Evolutionary conservation across 2,888 invertebrate species (phyloP).

Genomic region (Microchrysa polita): DNA sequence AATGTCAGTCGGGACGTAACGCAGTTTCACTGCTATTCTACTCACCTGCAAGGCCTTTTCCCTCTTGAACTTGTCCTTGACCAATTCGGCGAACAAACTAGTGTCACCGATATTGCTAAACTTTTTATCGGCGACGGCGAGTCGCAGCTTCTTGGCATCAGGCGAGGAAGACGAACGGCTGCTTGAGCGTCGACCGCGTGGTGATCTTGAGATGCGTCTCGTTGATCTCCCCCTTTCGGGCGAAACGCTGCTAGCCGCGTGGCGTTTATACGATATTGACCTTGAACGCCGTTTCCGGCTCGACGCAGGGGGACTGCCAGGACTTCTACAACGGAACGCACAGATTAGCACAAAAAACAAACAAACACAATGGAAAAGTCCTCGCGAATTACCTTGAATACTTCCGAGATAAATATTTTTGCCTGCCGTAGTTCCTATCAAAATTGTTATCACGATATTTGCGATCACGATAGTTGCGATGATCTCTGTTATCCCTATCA

Average conservation of each 20-base stretch:
- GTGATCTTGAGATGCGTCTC: constrained; percentile 60
- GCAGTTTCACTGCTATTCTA: not conserved
- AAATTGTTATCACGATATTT: constrained; percentile 39
- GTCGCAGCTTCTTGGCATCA: constrained; percentile 62
- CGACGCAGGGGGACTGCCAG: constrained; percentile 54
- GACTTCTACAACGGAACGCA: constrained; percentile 55
- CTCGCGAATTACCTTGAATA: constrained; percentile 57
- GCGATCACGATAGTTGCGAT: constrained; percentile 19
- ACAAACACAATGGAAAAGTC: too few species aligned
- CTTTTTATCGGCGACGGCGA: constrained; percentile 78
- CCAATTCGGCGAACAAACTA: constrained; percentile 88
- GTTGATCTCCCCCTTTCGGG: constrained; percentile 65
- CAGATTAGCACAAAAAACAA: too few species aligned
- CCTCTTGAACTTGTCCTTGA: constrained; percentile 84
- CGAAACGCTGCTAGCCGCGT: constrained; percentile 58
- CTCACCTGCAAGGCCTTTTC: constrained; percentile 72
- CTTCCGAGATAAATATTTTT: constrained; percentile 55
- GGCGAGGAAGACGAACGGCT: constrained; percentile 65
- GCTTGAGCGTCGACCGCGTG: constrained; percentile 57
- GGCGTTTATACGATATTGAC: constrained; percentile 61
- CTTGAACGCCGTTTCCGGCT: constrained; percentile 56
- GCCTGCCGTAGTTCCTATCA: constrained; percentile 57
- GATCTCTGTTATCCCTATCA: constrained; percentile 9
- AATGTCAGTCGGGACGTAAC: not conserved
- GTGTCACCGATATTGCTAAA: constrained; percentile 89